Conservation (phyloP, 1,140 invertebrate genomes). For the Drosophila setifemur region DNA sequence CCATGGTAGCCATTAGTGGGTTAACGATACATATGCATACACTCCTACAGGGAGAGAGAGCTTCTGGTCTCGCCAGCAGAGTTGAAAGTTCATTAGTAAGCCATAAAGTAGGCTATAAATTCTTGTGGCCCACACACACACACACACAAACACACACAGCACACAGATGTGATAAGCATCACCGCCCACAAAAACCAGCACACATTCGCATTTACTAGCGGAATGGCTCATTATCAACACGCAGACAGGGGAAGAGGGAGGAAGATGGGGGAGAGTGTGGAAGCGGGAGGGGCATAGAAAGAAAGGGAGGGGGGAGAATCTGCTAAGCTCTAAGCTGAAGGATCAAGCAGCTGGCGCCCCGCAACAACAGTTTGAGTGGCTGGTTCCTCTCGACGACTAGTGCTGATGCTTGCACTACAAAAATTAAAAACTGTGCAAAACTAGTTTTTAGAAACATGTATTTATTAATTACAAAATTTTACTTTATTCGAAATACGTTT, state of each 20-base stretch:
- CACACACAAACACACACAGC: conserved; percentile 47
- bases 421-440: background rate
- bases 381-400: conserved; percentile 51
- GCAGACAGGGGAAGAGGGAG: conserved; percentile 17
- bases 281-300: background rate
- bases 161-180: conserved; percentile 48
- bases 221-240: conserved; percentile 67
- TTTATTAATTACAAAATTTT: no score
- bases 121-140: conserved; percentile 43
- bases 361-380: conserved; percentile 65
- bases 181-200: conserved; percentile 49
- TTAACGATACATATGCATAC: background rate
- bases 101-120: conserved; percentile 80
- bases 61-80: conserved; percentile 23
- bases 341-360: conserved; percentile 36
- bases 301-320: conserved; percentile 9
- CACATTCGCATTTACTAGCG: conserved; percentile 9
- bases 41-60: background rate
- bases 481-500: no score
- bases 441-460: no score
- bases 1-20: conserved; percentile 16
- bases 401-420: conserved; percentile 4
- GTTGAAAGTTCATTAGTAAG: conserved; percentile 80
- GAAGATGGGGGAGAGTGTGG: background rate
- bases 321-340: conserved; percentile 43